A percentile compares a stretch with the other conserved stretches of the same genome.
These are phyloP conservation scores for Plebejus anna DNA, from an alignment of 2,888 invertebrate genomes.

Conservation along the genomic window DNA sequence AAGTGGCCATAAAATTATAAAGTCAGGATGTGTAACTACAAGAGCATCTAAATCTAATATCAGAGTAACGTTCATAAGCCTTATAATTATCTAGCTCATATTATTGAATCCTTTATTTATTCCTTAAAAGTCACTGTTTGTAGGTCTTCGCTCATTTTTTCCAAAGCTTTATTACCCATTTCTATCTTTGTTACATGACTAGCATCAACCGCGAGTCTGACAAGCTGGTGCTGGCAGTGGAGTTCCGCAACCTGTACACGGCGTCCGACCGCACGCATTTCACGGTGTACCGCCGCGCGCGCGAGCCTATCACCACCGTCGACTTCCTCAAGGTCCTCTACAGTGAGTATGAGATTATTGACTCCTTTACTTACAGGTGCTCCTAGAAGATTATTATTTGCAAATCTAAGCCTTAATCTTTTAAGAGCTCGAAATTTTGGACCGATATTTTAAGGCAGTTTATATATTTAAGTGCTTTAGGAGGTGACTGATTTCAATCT, in stretches of 20 bases:
- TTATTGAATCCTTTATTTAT: too few relatives aligned
- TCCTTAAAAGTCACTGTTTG: not conserved
- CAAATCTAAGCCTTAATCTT: too few relatives aligned
- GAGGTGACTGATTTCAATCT: too few relatives aligned
- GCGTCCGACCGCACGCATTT: slow-evolving; percentile 30
- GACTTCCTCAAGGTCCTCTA: slow-evolving; percentile 27
- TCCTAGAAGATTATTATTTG: too few relatives aligned
- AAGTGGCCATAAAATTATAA: slow-evolving; percentile 31
- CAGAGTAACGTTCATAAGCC: too few relatives aligned
- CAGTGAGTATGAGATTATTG: not conserved
- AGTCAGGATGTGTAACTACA: too few relatives aligned
- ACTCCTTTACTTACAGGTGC: too few relatives aligned
- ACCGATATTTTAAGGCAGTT: too few relatives aligned
- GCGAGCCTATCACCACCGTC: slow-evolving; percentile 37
- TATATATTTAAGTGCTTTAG: too few relatives aligned
- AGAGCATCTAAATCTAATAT: too few relatives aligned
- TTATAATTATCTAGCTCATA: too few relatives aligned
- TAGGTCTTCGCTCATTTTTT: not conserved
- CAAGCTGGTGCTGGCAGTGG: slow-evolving; percentile 38
- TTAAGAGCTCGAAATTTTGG: too few relatives aligned
- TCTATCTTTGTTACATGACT: not conserved
- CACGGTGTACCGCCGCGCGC: slow-evolving; percentile 37
- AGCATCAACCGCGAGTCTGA: slow-evolving; percentile 40
- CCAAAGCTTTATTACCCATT: not conserved
- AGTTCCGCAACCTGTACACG: slow-evolving; percentile 34